A percentile compares a stretch with the other conserved stretches of the same genome.
Conservation (phyloP, 2,888 invertebrate genomes). For the Hipparchia semele region DNA sequence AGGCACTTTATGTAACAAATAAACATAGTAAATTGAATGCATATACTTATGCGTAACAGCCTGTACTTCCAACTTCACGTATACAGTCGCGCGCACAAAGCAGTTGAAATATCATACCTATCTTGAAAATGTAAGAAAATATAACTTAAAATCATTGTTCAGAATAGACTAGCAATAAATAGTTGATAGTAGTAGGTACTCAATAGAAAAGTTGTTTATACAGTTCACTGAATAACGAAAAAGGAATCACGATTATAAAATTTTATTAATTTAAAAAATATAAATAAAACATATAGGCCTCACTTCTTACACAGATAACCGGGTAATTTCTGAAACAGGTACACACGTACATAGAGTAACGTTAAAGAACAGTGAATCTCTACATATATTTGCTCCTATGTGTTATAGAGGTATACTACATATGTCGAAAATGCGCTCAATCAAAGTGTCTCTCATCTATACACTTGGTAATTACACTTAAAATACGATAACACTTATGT, state of each 20-base stretch:
- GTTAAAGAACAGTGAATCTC: slow-evolving; percentile 60
- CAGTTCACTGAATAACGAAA: background rate
- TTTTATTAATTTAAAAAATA: slow-evolving; percentile 46
- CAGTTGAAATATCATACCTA: no score
- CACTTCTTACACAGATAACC: slow-evolving; percentile 54
- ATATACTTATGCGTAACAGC: no score
- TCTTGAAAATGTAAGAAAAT: no score
- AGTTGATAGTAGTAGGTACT: no score
- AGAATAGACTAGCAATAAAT: no score
- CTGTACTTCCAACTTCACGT: no score
- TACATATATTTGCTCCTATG: slow-evolving; percentile 45
- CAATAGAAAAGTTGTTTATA: no score
- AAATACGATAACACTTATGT: slow-evolving; percentile 44
- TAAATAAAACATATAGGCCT: slow-evolving; percentile 58
- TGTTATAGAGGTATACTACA: slow-evolving; percentile 48
- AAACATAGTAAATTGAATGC: no score
- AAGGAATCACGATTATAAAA: background rate
- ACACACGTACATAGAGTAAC: slow-evolving; percentile 68
- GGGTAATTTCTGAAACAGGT: slow-evolving; percentile 66
- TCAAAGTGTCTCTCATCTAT: slow-evolving; percentile 42
- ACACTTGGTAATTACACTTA: slow-evolving; percentile 36
- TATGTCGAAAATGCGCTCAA: slow-evolving; percentile 45
- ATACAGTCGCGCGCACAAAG: no score
- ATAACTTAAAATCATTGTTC: no score
- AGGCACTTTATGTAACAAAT: no score